A percentile compares a stretch with the other conserved stretches of the same genome.
phyloP scores from a whole-genome alignment of 1,140 invertebrate species.

The Drosophila paulistorum region DNA sequence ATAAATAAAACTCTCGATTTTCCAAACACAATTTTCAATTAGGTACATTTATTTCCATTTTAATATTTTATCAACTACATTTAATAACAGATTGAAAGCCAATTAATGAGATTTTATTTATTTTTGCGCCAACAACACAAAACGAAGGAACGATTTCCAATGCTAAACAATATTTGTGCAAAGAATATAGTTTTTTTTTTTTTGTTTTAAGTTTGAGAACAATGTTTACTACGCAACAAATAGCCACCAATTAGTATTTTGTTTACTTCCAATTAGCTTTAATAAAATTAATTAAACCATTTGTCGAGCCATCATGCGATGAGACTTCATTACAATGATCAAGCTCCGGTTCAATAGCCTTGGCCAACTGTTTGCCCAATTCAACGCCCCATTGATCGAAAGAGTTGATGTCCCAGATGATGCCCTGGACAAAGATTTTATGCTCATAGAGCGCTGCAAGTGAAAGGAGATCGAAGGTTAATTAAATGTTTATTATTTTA shows the following conservation, averaged over 20 bases:
- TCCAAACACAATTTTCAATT: conserved; percentile 52
- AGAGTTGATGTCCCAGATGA: conserved; percentile 99
- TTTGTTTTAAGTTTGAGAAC: conserved; percentile 30
- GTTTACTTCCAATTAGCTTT: conserved; percentile 86
- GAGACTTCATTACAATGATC: conserved; percentile 85
- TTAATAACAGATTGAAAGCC: conserved; percentile 64
- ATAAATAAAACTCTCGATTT: conserved; percentile 39
- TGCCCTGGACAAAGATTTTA: conserved; percentile 99
- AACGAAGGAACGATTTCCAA: conserved; percentile 20
- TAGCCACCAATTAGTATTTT: conserved; percentile 10
- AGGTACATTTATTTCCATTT: conserved; percentile 57
- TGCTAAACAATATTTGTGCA: conserved; percentile 55
- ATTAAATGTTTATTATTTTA: conserved; percentile 23
- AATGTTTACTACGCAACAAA: conserved; percentile 51
- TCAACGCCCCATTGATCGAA: conserved; percentile 99
- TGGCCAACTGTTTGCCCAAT: conserved; percentile 98
- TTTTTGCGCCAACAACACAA: conserved; percentile 63
- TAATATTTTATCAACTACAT: conserved; percentile 65
- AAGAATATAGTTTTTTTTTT: conserved; percentile 38
- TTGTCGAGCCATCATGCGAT: conserved; percentile 95
- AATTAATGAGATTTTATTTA: conserved; percentile 58
- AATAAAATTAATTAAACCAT: conserved; percentile 97
- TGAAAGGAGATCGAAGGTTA: conserved; percentile 49
- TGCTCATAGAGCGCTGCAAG: conserved; percentile 97
- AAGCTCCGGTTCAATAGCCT: conserved; percentile 97